Evolutionary conservation across 2,113 vertebrate genomes (phyloP).

Genomic region (Gobiocypris rarus): DNA sequence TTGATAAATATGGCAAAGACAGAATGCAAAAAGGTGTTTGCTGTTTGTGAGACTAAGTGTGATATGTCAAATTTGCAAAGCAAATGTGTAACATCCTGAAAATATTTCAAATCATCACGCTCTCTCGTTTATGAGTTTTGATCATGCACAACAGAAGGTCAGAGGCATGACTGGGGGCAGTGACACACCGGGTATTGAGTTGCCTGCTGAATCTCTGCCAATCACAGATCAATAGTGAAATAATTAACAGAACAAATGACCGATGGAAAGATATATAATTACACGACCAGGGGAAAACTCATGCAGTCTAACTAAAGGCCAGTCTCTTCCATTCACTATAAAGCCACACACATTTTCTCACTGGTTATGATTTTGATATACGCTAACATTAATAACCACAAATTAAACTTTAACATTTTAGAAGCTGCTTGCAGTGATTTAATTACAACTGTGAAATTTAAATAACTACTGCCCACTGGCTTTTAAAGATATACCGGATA

Average conservation of each 20-base stretch:
- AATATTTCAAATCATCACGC: background rate
- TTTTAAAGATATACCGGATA: background rate
- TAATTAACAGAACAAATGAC: conserved; percentile 71
- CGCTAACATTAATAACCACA: background rate
- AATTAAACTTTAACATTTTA: background rate
- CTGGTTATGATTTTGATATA: background rate
- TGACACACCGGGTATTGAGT: conserved; percentile 60
- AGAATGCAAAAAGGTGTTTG: background rate
- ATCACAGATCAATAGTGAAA: conserved; percentile 71
- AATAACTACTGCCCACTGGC: background rate
- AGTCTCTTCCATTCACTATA: background rate
- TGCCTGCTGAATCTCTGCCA: conserved; percentile 54
- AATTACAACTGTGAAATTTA: background rate
- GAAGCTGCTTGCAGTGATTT: background rate
- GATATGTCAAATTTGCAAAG: background rate
- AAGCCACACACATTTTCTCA: background rate
- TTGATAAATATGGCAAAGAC: background rate
- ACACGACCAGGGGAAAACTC: conserved; percentile 60
- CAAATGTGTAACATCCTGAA: background rate
- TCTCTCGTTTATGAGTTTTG: background rate
- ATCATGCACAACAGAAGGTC: background rate
- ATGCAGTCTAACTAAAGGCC: background rate
- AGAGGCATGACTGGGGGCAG: conserved; percentile 12
- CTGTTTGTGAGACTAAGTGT: background rate
- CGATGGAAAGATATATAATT: conserved; percentile 71